Evolutionary conservation across 2,888 invertebrate genomes (phyloP), one percentile per base, ranked within the genome.

Genomic region (Ochropleura leucogaster): DNA sequence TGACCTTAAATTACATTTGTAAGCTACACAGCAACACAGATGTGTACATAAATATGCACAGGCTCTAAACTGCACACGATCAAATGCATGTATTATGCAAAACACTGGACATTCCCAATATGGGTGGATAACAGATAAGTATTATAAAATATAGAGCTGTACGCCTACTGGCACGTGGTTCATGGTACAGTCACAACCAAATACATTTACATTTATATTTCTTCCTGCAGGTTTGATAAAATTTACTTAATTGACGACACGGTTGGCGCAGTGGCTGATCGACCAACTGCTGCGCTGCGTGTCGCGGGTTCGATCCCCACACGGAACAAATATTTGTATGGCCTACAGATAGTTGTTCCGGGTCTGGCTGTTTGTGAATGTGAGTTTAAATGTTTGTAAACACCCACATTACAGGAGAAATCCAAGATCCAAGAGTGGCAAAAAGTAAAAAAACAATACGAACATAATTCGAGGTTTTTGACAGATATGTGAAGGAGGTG

Each of bases 31-130:
- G 18, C 49, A 64, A 70, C 68, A 68, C 73, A 81, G 64, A 74
- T 82, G 71, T 69, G 68, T 72, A 72, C 80, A 72, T 79, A 79
- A 74, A 80, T 70, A 82, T 74, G 65, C 55, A 55, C 46, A 67
- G 62, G 80, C 73, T 83, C 82, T 87, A 89, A 86, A 81, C 74
- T 71, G 80, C 80, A 84, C 81, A 84, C 85, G 83, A 82, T 87
- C 88, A 88, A 89, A 90, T 85, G 78, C 82, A 85, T 88, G 86
- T 87, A 89, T 89, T 90, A 90, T 90, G 89, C 86, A 90, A 90
- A 90, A 86, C 88, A 40, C 57, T 68, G 65, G 49, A 71, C 64
- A 76, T 81, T 78, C 89, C 86, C 87, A 88, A 90, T 89, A 86
- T 84, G 84, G 85, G 77, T 85, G 82, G 75, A 85, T 87, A 88